A percentile compares a stretch with the other conserved stretches of the same genome.
phyloP scores from a whole-genome alignment of 2,797 vertebrate species.

The Anguilla obscura region DNA sequence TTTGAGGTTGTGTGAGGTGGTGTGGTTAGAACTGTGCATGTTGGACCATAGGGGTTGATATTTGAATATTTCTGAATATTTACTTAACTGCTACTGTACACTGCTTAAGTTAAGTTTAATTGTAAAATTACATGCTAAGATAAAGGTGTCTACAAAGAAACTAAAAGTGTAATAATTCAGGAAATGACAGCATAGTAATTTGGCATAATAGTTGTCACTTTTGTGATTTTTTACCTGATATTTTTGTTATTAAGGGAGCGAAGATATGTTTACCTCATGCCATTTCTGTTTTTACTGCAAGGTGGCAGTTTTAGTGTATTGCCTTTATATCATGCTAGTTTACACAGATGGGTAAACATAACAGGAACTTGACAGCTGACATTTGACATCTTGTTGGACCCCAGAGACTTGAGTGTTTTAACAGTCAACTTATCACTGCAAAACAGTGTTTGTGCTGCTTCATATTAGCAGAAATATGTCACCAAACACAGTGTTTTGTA shows the following conservation, averaged over 20 bases:
- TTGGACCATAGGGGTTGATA: not conserved
- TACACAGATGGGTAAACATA: slow-evolving; percentile 9
- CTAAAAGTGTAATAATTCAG: not conserved
- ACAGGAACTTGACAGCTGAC: slow-evolving; percentile 13
- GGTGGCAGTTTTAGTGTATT: not conserved
- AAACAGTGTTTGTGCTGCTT: not conserved
- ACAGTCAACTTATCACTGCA: not conserved
- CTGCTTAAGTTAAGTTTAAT: not conserved
- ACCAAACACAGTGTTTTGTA: not conserved
- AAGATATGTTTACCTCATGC: not conserved
- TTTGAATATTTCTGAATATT: not conserved
- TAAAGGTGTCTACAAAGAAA: not conserved
- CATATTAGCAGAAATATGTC: not conserved
- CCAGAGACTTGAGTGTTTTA: not conserved
- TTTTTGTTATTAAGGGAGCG: not conserved
- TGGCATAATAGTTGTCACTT: not conserved
- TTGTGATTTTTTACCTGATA: not conserved
- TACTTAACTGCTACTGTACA: not conserved
- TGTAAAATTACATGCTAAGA: not conserved
- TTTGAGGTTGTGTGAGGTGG: not conserved
- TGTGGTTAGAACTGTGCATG: not conserved
- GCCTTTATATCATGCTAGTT: not conserved
- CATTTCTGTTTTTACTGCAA: not conserved
- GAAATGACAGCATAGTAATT: not conserved
- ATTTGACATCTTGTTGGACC: not conserved